Evolutionary conservation across 2,113 vertebrate genomes (phyloP).

Genomic region (Urocolius indicus): DNA sequence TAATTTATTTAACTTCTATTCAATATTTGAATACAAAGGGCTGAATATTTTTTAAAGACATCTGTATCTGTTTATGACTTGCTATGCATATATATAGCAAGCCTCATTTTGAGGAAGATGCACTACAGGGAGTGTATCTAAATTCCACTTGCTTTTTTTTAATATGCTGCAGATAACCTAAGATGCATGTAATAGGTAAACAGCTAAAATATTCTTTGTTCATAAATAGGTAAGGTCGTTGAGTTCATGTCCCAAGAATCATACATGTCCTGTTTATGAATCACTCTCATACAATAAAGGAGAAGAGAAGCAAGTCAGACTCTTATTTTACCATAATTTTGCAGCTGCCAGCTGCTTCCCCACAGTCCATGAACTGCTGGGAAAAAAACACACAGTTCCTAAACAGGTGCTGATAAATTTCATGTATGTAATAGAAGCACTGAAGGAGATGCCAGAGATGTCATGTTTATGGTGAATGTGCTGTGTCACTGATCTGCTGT

Average conservation of each 20-base stretch:
- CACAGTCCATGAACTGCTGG: background rate
- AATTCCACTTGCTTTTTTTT: background rate
- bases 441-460: background rate
- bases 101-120: background rate
- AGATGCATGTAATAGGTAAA: background rate
- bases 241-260: background rate
- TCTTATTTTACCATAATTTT: background rate
- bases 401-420: background rate
- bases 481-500: background rate
- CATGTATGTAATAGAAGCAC: background rate
- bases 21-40: background rate
- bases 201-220: background rate
- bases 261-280: background rate
- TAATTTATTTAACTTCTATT: background rate
- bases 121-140: background rate
- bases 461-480: background rate
- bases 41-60: background rate
- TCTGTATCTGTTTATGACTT: background rate
- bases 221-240: background rate
- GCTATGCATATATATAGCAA: background rate
- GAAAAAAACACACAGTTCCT: background rate
- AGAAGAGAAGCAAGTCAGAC: background rate
- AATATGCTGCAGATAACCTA: background rate
- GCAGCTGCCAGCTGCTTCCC: background rate
- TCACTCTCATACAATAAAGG: background rate